Evolutionary conservation across 2,113 vertebrate species (phyloP).

Genomic region (Silurus glanis): DNA sequence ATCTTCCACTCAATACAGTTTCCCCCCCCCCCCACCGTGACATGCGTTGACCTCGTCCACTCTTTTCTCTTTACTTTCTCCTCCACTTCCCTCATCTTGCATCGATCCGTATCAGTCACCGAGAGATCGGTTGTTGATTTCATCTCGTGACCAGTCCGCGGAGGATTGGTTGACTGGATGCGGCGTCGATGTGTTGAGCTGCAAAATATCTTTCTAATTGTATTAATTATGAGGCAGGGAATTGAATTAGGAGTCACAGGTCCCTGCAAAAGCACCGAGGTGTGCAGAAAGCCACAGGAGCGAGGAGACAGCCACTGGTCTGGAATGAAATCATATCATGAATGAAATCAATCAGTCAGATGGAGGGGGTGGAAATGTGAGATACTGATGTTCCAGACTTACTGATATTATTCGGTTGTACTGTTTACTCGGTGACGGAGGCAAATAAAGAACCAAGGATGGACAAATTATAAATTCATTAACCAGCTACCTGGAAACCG

Average conservation of each 20-base stretch:
- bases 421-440: background rate
- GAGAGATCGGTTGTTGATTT: slow-evolving; percentile 57
- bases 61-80: slow-evolving; percentile 1
- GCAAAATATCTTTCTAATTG: slow-evolving; percentile 55
- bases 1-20: background rate
- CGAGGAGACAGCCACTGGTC: slow-evolving; percentile 7
- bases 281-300: slow-evolving; percentile 5
- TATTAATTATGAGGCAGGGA: slow-evolving; percentile 59
- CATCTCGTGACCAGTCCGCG: slow-evolving; percentile 29
- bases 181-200: slow-evolving; percentile 40
- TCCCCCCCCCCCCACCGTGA: background rate
- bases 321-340: slow-evolving; percentile 48
- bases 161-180: slow-evolving; percentile 42
- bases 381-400: slow-evolving; percentile 36
- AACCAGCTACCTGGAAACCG: background rate
- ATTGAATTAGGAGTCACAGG: slow-evolving; percentile 57
- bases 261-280: slow-evolving; percentile 18
- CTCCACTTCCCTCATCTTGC: background rate
- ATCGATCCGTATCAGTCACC: slow-evolving; percentile 47
- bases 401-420: background rate
- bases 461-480: background rate
- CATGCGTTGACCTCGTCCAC: background rate
- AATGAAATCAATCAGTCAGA: slow-evolving; percentile 58
- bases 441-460: slow-evolving; percentile 10
- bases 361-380: slow-evolving; percentile 47